Base-by-base conservation (phyloP, 2,888 invertebrate genomes). In the Lasioglossum figueresi region DNA sequence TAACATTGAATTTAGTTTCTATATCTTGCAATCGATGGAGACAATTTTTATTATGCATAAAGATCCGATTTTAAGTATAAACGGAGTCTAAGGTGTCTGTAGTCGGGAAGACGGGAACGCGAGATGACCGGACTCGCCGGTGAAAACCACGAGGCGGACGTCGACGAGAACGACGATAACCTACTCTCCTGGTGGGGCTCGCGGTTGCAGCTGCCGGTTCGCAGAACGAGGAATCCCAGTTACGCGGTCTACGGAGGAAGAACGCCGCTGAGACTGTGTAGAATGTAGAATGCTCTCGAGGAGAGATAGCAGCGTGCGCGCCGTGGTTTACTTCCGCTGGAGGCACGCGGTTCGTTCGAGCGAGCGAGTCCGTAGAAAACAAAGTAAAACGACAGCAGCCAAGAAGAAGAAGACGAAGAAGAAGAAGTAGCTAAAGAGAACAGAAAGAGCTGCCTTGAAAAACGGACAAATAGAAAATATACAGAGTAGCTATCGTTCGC, bases 211-310 rank as follows among this genome's bases (percentile, higher is more conserved):
- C 88, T 85, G 86, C 84, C 43, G 73, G 83, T 76, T 68, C 82
- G 82, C 85, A 83, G 88, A 88, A 85, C 82, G 80, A 79, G 79
- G 88, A 89, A 88, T 87, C 83, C 82, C 88, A 89, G 85, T 89
- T 88, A 86, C 85, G 84, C 88, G 78, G 59, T 72, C 71, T 66
- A 76, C 75, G 76, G 43, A 74, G 56, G 78, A 86, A 85, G 80
- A 82, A 76, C 84, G 80, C 75, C 72, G 82, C 56, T 52, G 76
- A 37, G 85, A 63, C 71, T 86, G 76, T 52, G 52, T 52, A 52
- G 52, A 52, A 52, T 72, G 34, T 83, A 84, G 80, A 84, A 85
- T 79, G 73, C 79, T 76, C 84, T 45, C 31, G 48, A 43, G 40
- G 68, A 80, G 80, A 88, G 80, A 88, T 88, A 81, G 79, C 79